phyloP scores from a whole-genome alignment of 2,888 invertebrate genomes.

The Petrolisthes manimaculis region DNA sequence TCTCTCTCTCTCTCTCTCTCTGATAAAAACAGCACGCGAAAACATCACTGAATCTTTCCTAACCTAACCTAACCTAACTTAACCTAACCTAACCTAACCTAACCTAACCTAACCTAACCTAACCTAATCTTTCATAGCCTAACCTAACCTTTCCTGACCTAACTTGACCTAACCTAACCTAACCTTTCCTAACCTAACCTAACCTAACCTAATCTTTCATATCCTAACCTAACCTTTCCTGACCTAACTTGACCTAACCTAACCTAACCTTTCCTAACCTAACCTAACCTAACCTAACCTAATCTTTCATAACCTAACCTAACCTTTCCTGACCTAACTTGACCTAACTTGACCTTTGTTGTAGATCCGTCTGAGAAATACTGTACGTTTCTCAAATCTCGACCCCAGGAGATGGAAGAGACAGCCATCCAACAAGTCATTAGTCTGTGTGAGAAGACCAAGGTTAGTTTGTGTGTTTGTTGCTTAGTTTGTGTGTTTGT shows the following conservation, averaged over 20 bases:
- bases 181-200: too few relatives aligned
- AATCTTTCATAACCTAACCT: too few relatives aligned
- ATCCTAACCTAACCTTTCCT: too few relatives aligned
- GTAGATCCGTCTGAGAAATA: slow-evolving; percentile 75
- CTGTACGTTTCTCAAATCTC: slow-evolving; percentile 76
- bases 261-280: not conserved
- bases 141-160: too few relatives aligned
- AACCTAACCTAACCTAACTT: not conserved
- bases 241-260: not conserved
- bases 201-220: not conserved
- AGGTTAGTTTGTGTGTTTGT: slow-evolving; percentile 21
- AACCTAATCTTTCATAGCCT: too few relatives aligned
- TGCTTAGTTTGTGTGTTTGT: not conserved
- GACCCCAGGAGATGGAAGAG: slow-evolving; percentile 79
- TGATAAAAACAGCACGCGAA: too few relatives aligned
- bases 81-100: not conserved
- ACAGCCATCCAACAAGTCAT: slow-evolving; percentile 77
- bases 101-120: not conserved
- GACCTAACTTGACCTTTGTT: slow-evolving; percentile 37
- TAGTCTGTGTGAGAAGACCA: slow-evolving; percentile 71
- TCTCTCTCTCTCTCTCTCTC: too few relatives aligned
- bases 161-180: too few relatives aligned
- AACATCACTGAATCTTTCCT: too few relatives aligned
- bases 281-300: not conserved
- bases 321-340: too few relatives aligned